Evolutionary conservation across 2,113 vertebrate species (phyloP), one percentile per base, ranked within the genome.

Genomic region (Miniopterus natalensis): DNA sequence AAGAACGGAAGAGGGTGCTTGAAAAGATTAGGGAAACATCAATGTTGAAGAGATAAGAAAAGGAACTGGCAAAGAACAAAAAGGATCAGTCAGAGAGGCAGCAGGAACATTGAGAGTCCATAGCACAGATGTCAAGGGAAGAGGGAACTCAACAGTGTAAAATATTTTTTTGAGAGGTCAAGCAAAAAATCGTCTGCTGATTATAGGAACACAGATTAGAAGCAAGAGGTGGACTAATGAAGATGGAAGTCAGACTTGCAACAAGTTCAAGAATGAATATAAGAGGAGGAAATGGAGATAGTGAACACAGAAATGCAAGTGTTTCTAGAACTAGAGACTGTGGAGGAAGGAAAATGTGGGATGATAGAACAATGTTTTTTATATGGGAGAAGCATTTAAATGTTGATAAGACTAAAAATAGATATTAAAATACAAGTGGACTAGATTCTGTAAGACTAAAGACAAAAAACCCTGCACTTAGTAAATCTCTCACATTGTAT

Each of bases 401-500:
- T 74, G 25, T 57, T 84, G 47, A 65, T 45, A 84, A 66, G 57
- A 66, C 27, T 66, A 36, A 55, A 77, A 45, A 75, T 65, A 63
- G 5, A 40, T 73, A 73, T 40, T 83, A 83, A 91, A 91, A 83
- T 83, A 73, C 12, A 91, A 73, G 36, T 71, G 53, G 61, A 59
- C 12, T 63, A 8, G 55, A 42, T 65, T 74, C 79, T n/a, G 17
- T 66, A 92, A 71, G 79, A 84, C 23, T n/a, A 27, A 84, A 84
- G 45, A 63, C 51, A 83, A 83, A 59, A 71, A 73, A 17, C 6
- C 40, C 23, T 61, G 21, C 65, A 81, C 23, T 84, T 51, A 74
- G 47, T 51, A 84, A 84, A 74, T 63, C 10, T 84, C 57, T 83
- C 45, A 74, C 55, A 75, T 88, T 73, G 55, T 75, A 47, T 86